These are phyloP conservation scores for Peromyscus aztecus DNA, from an alignment of 2,797 vertebrate genomes.

Conservation along the genomic window DNA sequence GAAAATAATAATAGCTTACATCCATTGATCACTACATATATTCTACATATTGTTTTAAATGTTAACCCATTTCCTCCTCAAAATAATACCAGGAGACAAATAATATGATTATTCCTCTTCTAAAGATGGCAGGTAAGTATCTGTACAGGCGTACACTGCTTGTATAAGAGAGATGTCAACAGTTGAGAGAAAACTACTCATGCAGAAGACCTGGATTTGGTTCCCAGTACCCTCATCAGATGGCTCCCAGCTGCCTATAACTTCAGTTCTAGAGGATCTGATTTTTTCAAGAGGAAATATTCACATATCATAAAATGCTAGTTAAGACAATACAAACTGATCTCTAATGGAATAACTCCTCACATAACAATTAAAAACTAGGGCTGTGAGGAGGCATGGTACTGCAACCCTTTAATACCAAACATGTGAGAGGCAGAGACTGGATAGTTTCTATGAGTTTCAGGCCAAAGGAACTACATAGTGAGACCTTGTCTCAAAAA, in stretches of 20 bases:
- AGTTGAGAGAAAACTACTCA: not conserved
- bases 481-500: not conserved
- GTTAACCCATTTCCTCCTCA: conserved; percentile 39
- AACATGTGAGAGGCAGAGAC: not conserved
- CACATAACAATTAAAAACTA: not conserved
- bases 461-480: not conserved
- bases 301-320: conserved; percentile 58
- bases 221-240: not conserved
- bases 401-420: not conserved
- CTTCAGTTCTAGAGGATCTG: not conserved
- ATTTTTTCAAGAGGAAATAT: not conserved
- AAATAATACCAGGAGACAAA: conserved; percentile 17
- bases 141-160: not conserved
- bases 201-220: not conserved
- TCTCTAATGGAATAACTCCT: conserved; percentile 46
- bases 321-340: conserved; percentile 57
- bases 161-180: not conserved
- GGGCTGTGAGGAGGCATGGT: too few relatives aligned
- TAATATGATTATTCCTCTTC: conserved; percentile 29
- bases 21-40: not conserved
- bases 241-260: not conserved
- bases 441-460: not conserved
- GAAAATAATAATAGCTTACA: conserved; percentile 29
- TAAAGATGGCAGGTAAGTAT: conserved; percentile 8
- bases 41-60: conserved; percentile 28